Evolutionary conservation across 2,797 vertebrate species (phyloP).

Genomic region (Cyprinodon diabolis): DNA sequence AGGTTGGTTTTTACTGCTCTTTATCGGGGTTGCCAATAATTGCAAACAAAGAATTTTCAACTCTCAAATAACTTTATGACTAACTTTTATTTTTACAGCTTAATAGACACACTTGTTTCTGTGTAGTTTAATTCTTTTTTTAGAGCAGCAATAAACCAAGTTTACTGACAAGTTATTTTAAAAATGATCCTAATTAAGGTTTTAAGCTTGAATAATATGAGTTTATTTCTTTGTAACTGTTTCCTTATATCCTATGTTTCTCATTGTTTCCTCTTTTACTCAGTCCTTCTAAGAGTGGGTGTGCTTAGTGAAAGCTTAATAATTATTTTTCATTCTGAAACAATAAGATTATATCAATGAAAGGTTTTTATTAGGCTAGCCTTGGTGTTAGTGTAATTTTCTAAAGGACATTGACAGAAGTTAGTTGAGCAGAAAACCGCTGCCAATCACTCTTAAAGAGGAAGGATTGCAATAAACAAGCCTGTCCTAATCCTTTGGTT

Average conservation of each 20-base stretch:
- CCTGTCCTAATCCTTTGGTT: constrained; percentile 86
- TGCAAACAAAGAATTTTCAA: background rate
- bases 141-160: background rate
- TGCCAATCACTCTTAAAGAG: constrained; percentile 94
- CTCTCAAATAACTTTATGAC: background rate
- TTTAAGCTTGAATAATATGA: background rate
- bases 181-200: background rate
- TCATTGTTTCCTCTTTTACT: background rate
- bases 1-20: background rate
- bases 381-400: constrained; percentile 59
- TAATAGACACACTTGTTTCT: no score
- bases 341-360: background rate
- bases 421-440: constrained; percentile 86
- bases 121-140: background rate
- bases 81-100: background rate
- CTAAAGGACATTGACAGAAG: constrained; percentile 85
- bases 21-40: background rate
- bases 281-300: background rate
- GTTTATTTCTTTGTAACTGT: background rate
- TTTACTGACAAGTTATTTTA: background rate
- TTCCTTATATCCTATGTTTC: background rate
- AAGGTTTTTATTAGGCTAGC: constrained; percentile 67
- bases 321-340: background rate
- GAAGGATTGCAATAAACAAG: constrained; percentile 90
- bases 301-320: background rate